A percentile compares a stretch with the other conserved stretches of the same genome.
phyloP scores from a whole-genome alignment of 2,888 invertebrate genomes.

The Agonopterix heracliana region DNA sequence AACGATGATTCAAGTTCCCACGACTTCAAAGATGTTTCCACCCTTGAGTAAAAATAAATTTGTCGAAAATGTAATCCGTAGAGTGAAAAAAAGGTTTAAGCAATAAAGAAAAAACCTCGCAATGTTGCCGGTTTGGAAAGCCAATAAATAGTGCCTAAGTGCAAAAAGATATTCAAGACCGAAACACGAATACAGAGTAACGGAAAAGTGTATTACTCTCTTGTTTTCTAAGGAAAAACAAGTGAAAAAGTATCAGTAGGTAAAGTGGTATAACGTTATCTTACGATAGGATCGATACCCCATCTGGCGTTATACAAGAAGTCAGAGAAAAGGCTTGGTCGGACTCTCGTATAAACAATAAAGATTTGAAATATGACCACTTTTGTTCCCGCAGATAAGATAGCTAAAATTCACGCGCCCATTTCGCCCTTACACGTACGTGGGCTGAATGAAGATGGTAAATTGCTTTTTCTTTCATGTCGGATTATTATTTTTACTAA shows the following conservation, averaged over 20 bases:
- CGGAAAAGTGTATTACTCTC: neutral
- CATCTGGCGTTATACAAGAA: neutral
- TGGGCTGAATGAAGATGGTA: slow-evolving; percentile 22
- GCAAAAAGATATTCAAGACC: slow-evolving; percentile 8
- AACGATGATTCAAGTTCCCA: neutral
- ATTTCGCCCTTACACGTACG: slow-evolving; percentile 22
- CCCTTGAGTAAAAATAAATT: neutral
- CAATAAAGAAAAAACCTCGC: slow-evolving; percentile 5
- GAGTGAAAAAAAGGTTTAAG: slow-evolving; percentile 9
- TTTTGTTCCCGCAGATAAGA: slow-evolving; percentile 27
- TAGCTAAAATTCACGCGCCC: slow-evolving; percentile 29
- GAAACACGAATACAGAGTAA: slow-evolving; percentile 1
- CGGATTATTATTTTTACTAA: slow-evolving; percentile 13
- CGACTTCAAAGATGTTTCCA: neutral
- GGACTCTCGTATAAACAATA: slow-evolving; percentile 16
- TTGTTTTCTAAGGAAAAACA: neutral
- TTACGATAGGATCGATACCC: neutral
- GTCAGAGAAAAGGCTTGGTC: neutral
- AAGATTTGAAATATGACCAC: slow-evolving; percentile 27
- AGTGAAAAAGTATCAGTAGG: neutral
- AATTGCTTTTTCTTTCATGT: slow-evolving; percentile 10
- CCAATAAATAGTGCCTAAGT: slow-evolving; percentile 9
- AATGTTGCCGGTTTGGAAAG: slow-evolving; percentile 1
- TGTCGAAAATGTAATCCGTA: slow-evolving; percentile 1
- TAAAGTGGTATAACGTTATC: neutral